Evolutionary conservation across 2,888 invertebrate species (phyloP), one percentile per base, ranked within the genome.

Genomic region (Macroteleia sp.): DNA sequence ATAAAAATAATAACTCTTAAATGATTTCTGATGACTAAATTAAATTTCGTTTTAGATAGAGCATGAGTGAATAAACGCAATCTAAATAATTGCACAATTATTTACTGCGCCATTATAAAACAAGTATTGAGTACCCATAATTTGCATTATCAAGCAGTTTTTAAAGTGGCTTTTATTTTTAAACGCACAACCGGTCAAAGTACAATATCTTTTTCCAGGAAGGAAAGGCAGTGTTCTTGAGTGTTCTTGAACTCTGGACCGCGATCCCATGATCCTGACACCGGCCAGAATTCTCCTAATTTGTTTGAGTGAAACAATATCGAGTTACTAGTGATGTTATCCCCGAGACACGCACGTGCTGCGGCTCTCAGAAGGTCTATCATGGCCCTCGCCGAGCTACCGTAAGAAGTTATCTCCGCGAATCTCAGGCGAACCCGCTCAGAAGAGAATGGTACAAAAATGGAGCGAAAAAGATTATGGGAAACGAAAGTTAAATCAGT

Each of bases 241-340:
- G 85, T 84, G 81, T 82, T 85, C 80, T 85, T 85, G 86, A 87
- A 86, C 86, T 71, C 80, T 80, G 83, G 79, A 83, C 76, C 81
- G 71, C 81, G 76, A 84, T 83, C 83, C 77, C 81, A 83, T 82
- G 70, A 80, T 80, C 66, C 74, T 77, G 80, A 71, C 77, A 74
- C 79, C 50, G 73, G 79, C 82, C 82, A 85, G 83, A 81, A 87
- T 85, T 87, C 85, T 84, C 85, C 86, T 89, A 90, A 90, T 90
- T 90, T 89, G 86, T 88, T 88, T 87, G 87, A 90, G 89, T 86
- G 86, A 89, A 90, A 89, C 89, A 90, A 90, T 90, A 90, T 90
- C 90, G 89, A 89, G 90, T 90, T 90, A 89, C 90, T 83, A 82
- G 67, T 82, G 90, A 90, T 90, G 83, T 67, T 86, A 90, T 88